Evolutionary conservation across 2,113 vertebrate genomes (phyloP).

Genomic region (Natator depressus): DNA sequence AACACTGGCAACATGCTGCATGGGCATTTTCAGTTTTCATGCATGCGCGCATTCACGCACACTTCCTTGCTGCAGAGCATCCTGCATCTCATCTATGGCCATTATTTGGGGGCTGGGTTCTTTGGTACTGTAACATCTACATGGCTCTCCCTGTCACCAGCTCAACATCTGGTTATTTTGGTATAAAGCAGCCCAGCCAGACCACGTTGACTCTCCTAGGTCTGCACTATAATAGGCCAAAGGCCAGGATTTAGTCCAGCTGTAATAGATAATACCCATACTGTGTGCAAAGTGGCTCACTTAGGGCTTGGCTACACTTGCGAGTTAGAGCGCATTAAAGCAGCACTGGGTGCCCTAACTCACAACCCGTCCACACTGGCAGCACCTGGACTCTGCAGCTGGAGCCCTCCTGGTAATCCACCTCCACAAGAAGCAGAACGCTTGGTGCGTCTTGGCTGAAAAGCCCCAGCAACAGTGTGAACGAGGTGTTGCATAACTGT

Average conservation of each 20-base stretch:
- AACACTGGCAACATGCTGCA: neutral
- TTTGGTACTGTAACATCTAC: neutral
- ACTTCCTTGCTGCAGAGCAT: conserved; percentile 17
- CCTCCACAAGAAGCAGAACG: no score
- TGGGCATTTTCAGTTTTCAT: conserved; percentile 6
- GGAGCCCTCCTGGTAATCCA: no score
- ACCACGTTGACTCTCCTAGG: neutral
- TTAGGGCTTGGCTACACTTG: neutral
- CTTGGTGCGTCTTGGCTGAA: no score
- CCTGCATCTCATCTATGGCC: neutral
- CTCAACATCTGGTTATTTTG: neutral
- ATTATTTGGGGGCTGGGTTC: neutral
- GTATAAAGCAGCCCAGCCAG: neutral
- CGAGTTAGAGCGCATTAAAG: no score
- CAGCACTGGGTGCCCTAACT: no score
- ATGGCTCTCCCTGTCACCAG: neutral
- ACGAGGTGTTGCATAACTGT: no score
- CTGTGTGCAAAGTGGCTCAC: neutral
- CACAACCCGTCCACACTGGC: no score
- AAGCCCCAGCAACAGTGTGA: no score
- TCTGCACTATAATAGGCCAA: neutral
- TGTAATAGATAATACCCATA: neutral
- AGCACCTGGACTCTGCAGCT: no score
- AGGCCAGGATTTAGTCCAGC: neutral
- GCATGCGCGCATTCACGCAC: neutral